These are phyloP conservation scores for Dromas ardeola DNA, from an alignment of 2,113 vertebrate species.

Conservation along the genomic window DNA sequence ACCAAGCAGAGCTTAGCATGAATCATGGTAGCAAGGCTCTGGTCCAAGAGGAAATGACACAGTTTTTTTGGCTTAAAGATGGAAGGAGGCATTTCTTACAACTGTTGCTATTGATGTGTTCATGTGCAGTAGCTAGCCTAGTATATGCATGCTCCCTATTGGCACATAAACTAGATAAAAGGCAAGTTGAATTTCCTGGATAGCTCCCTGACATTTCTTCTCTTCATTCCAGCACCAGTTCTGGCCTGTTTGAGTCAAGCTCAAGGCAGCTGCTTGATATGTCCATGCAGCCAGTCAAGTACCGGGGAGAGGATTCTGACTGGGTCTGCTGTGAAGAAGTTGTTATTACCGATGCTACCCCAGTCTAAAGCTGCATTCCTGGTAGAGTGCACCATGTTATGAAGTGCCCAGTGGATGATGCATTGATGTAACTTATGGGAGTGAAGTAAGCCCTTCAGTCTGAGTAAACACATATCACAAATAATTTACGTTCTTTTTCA, in stretches of 20 bases:
- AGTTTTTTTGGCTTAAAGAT: not conserved
- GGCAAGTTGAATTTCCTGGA: not conserved
- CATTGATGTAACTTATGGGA: not conserved
- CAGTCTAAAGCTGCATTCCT: not conserved
- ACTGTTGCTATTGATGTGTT: not conserved
- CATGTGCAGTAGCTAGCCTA: not conserved
- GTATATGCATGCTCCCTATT: not conserved
- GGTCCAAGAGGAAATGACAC: slow-evolving; percentile 4
- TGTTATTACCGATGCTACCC: not conserved
- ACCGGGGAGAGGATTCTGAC: not conserved
- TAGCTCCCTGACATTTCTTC: not conserved
- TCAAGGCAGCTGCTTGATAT: not conserved
- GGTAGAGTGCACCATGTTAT: not conserved
- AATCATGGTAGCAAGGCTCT: not conserved
- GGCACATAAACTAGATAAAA: not conserved
- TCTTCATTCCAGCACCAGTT: not conserved
- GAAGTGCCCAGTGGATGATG: not conserved
- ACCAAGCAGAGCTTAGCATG: not conserved
- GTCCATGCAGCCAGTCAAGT: no score
- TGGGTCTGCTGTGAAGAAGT: not conserved
- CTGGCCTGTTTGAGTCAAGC: not conserved
- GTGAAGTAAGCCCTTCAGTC: not conserved
- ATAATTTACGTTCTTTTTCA: not conserved
- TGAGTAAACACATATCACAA: not conserved
- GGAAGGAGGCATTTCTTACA: not conserved